phyloP scores from a whole-genome alignment of 2,888 invertebrate genomes.

The Petrolisthes manimaculis region DNA sequence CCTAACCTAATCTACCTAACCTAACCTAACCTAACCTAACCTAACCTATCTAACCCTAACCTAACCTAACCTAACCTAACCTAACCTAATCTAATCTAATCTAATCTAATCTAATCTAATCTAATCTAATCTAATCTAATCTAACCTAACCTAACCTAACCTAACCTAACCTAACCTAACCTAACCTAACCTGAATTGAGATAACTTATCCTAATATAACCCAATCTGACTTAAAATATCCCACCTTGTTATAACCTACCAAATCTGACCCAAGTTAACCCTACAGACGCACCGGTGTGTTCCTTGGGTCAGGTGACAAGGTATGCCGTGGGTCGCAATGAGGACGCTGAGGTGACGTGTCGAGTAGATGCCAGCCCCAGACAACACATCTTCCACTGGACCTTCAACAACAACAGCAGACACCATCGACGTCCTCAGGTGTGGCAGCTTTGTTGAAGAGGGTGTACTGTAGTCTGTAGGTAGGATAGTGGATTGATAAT shows the following conservation, averaged over 20 bases:
- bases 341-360: slow-evolving; percentile 63
- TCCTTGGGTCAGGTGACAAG: slow-evolving; percentile 50
- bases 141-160: neutral
- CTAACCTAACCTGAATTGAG: no score
- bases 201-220: neutral
- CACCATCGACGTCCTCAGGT: slow-evolving; percentile 76
- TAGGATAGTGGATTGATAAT: no score
- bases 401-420: slow-evolving; percentile 70
- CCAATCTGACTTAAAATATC: neutral
- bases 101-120: no score
- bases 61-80: no score
- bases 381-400: slow-evolving; percentile 88
- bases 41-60: no score
- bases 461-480: no score
- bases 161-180: slow-evolving; percentile 1
- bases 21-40: no score
- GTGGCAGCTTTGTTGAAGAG: neutral
- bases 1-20: no score
- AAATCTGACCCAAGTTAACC: no score
- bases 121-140: no score
- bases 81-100: no score
- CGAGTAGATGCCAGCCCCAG: slow-evolving; percentile 73
- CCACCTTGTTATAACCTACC: neutral
- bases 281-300: slow-evolving; percentile 55
- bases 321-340: slow-evolving; percentile 55